Conservation (phyloP, 1,140 invertebrate genomes). For the Archivesica marissinica region DNA sequence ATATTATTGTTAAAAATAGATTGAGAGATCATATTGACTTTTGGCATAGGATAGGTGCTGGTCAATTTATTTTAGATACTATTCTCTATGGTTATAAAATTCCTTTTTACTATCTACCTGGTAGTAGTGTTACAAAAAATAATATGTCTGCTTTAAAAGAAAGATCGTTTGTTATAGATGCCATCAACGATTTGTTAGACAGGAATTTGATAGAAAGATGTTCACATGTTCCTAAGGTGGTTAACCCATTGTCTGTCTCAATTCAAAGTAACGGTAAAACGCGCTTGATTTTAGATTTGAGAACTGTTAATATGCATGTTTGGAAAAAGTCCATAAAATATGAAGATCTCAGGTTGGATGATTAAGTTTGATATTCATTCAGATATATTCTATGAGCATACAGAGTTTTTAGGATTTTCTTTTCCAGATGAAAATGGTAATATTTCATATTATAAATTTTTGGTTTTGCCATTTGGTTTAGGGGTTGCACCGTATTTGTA, state of each 20-base stretch:
- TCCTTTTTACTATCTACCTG: slow-evolving; percentile 13
- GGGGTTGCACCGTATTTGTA: slow-evolving; percentile 45
- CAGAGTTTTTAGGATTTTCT: slow-evolving; percentile 26
- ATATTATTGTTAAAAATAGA: slow-evolving; percentile 48
- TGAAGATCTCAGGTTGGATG: slow-evolving; percentile 26
- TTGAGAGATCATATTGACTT: slow-evolving; percentile 23
- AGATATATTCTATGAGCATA: not conserved
- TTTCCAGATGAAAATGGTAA: not conserved
- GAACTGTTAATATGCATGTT: slow-evolving; percentile 35
- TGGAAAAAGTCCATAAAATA: slow-evolving; percentile 39
- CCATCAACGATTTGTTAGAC: slow-evolving; percentile 24
- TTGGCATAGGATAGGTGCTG: slow-evolving; percentile 18
- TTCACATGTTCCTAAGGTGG: not conserved
- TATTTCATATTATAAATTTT: slow-evolving; percentile 32
- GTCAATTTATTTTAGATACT: slow-evolving; percentile 33
- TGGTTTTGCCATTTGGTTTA: slow-evolving; percentile 54
- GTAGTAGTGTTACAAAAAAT: not conserved
- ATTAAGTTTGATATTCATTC: slow-evolving; percentile 53
- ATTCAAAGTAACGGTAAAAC: slow-evolving; percentile 19
- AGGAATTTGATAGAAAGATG: slow-evolving; percentile 18
- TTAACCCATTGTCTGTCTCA: slow-evolving; percentile 29
- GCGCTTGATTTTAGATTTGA: slow-evolving; percentile 46
- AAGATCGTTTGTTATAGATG: slow-evolving; percentile 8
- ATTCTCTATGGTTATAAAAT: slow-evolving; percentile 48
- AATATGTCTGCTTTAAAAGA: slow-evolving; percentile 26